Percentiles rank a stretch among this genome's conserved stretches.
Conservation (phyloP, 64 coral and sea anemone species). For the Anthopleura sola region DNA sequence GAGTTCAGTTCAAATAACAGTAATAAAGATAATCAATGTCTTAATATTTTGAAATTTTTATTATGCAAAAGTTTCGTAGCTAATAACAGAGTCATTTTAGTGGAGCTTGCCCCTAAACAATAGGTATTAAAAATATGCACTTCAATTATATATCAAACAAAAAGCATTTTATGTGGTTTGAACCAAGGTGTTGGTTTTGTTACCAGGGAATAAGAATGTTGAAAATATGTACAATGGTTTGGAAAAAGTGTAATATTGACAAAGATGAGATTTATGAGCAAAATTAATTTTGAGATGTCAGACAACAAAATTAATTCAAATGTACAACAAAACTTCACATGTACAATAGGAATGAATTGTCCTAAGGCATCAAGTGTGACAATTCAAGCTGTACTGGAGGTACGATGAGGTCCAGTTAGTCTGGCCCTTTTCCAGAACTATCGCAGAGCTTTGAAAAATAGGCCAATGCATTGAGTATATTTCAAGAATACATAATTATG, state of each 20-base stretch:
- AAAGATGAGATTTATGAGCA: not conserved
- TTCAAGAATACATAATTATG: too few species aligned
- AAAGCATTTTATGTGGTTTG: not conserved
- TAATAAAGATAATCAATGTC: not conserved
- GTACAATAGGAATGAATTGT: not conserved
- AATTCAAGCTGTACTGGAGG: not conserved
- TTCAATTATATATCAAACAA: not conserved
- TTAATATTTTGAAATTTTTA: not conserved
- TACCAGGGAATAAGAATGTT: not conserved
- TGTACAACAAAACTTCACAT: not conserved
- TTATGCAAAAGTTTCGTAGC: not conserved
- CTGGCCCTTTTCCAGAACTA: not conserved
- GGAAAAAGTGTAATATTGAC: not conserved
- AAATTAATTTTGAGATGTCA: not conserved
- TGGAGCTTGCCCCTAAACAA: not conserved
- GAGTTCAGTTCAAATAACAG: not conserved
- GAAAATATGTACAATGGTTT: not conserved
- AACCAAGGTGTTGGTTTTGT: not conserved
- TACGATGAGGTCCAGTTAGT: not conserved
- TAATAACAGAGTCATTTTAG: not conserved
- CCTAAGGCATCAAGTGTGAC: not conserved
- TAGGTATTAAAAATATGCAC: not conserved
- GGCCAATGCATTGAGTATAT: too few species aligned
- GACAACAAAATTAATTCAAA: not conserved
- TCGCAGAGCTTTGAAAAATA: too few species aligned